Evolutionary conservation across 2,888 invertebrate genomes (phyloP).

Genomic region (Xanthia icteritia): DNA sequence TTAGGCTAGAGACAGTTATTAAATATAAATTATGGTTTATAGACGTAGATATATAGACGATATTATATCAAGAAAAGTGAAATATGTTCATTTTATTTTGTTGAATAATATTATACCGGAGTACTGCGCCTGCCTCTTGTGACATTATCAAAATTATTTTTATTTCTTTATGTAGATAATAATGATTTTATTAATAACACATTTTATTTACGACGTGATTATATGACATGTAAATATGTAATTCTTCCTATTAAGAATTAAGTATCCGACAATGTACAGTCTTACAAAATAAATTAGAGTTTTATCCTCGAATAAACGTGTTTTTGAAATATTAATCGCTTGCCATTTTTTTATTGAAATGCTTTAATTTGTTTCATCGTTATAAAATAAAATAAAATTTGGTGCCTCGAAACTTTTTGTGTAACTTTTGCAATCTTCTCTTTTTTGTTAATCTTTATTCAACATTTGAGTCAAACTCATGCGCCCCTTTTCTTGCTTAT

Average conservation of each 20-base stretch:
- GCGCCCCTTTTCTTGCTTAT: conserved; percentile 83
- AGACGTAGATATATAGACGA: conserved; percentile 10
- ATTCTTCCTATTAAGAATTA: conserved; percentile 67
- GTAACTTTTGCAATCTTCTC: conserved; percentile 50
- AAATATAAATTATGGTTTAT: conserved; percentile 18
- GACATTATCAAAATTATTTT: conserved; percentile 1
- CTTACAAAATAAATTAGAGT: conserved; percentile 64
- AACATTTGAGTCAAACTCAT: conserved; percentile 86
- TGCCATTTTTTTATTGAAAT: conserved; percentile 78
- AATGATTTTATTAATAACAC: conserved; percentile 25
- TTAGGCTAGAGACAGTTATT: conserved; percentile 1
- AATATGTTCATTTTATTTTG: conserved; percentile 23
- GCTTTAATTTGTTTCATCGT: conserved; percentile 64
- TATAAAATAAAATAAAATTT: conserved; percentile 36
- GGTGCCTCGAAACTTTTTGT: conserved; percentile 57
- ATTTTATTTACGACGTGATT: conserved; percentile 66
- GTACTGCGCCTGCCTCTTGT: conserved; percentile 11
- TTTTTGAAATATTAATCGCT: conserved; percentile 73
- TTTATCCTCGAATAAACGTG: conserved; percentile 78
- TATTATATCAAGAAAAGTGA: conserved; percentile 10
- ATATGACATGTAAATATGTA: conserved; percentile 74
- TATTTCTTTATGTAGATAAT: conserved; percentile 23
- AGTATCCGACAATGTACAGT: conserved; percentile 75
- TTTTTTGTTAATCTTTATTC: conserved; percentile 55
- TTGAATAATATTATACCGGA: conserved; percentile 22